phyloP scores from a whole-genome alignment of 2,113 vertebrate genomes.

The Benitochromis conjunctus region DNA sequence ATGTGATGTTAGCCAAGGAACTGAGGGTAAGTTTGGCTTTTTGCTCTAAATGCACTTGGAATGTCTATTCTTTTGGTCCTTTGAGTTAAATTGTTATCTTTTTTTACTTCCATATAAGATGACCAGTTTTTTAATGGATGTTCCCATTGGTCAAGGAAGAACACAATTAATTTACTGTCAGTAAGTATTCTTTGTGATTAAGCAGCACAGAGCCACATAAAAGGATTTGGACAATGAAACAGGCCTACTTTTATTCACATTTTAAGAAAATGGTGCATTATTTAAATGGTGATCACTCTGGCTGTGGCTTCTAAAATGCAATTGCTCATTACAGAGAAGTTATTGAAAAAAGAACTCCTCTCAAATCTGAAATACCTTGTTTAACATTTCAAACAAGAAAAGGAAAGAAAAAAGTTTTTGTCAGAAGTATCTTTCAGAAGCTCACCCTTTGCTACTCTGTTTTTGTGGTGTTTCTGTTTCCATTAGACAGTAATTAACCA shows the following conservation, averaged over 20 bases:
- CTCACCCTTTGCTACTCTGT: not conserved
- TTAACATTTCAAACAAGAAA: not conserved
- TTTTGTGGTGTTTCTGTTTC: not conserved
- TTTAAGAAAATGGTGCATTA: not conserved
- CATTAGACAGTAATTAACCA: slow-evolving; percentile 22
- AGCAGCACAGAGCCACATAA: not conserved
- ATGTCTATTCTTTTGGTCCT: not conserved
- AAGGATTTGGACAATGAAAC: not conserved
- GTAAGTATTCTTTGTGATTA: not conserved
- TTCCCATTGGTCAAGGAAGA: not conserved
- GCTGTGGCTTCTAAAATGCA: not conserved
- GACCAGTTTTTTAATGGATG: not conserved
- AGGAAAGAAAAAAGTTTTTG: not conserved
- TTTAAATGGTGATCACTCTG: not conserved
- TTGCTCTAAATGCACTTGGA: not conserved
- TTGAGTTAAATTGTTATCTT: not conserved
- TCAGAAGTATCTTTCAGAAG: not conserved
- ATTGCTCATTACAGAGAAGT: not conserved
- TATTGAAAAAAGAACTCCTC: not conserved
- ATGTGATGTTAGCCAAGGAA: not conserved
- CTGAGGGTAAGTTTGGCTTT: not conserved
- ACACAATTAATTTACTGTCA: not conserved
- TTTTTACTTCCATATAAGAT: not conserved
- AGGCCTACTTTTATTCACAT: not conserved
- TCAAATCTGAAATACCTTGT: not conserved